These are phyloP conservation scores for Meloe dianella DNA, from an alignment of 2,888 invertebrate species.

Conservation along the genomic window DNA sequence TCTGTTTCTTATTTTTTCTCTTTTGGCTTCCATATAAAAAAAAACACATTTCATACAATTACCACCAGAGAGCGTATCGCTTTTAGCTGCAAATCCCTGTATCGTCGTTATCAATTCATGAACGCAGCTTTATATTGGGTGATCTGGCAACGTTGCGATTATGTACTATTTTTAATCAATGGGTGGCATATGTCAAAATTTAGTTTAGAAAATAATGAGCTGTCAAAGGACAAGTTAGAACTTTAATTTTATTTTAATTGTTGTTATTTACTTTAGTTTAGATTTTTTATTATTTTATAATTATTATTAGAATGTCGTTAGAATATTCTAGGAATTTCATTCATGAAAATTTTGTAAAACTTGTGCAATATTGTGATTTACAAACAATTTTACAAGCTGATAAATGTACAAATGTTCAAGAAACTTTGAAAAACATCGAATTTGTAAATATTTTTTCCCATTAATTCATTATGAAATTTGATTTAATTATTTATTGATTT, in stretches of 20 bases:
- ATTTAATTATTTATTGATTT: conserved; percentile 18
- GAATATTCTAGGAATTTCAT: conserved; percentile 35
- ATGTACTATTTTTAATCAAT: no score
- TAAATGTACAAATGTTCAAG: conserved; percentile 35
- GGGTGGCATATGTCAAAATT: no score
- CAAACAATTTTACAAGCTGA: conserved; percentile 30
- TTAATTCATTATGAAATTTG: not conserved
- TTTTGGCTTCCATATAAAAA: no score
- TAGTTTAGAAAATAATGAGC: no score
- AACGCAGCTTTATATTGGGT: no score
- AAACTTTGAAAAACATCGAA: conserved; percentile 39
- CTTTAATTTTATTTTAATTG: not conserved
- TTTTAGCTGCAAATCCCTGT: no score
- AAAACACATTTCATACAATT: no score
- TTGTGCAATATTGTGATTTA: conserved; percentile 39
- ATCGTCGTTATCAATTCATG: no score
- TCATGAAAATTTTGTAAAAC: conserved; percentile 34
- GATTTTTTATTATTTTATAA: not conserved
- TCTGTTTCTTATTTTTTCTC: no score
- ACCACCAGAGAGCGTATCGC: no score
- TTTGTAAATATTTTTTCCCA: conserved; percentile 35
- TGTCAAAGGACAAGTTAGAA: no score
- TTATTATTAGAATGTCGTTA: conserved; percentile 31
- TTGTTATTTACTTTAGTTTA: not conserved
- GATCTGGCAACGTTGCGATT: no score